Evolutionary conservation across 2,888 invertebrate genomes (phyloP).

Genomic region (Parnassius glacialis): DNA sequence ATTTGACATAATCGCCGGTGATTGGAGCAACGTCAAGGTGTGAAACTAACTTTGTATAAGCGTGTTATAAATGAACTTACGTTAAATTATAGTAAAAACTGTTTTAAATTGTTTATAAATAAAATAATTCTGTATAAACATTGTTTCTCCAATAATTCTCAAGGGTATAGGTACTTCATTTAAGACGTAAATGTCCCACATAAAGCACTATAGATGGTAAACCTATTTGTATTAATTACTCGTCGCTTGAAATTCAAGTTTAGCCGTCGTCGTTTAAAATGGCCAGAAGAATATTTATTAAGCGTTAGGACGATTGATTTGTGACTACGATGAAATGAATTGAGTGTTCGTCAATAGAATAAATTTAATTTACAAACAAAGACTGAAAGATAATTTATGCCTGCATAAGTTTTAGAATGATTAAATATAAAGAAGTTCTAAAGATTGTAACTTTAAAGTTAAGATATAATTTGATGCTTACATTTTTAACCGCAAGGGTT

Average conservation of each 20-base stretch:
- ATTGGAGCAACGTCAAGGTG: too few species aligned
- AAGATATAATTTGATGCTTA: too few species aligned
- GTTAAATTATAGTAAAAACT: background rate
- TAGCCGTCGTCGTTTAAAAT: slow-evolving; percentile 22
- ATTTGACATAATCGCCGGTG: too few species aligned
- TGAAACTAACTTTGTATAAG: too few species aligned
- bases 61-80: background rate
- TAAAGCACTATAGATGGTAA: slow-evolving; percentile 1
- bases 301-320: slow-evolving; percentile 22
- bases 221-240: slow-evolving; percentile 27
- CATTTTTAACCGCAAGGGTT: too few species aligned
- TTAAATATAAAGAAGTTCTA: too few species aligned
- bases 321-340: slow-evolving; percentile 22
- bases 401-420: too few species aligned
- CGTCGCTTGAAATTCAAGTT: slow-evolving; percentile 26
- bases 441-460: too few species aligned
- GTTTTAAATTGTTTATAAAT: background rate
- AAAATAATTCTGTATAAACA: too few species aligned
- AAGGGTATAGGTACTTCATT: too few species aligned
- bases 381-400: background rate
- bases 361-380: slow-evolving; percentile 2
- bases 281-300: slow-evolving; percentile 21
- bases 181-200: slow-evolving; percentile 1
- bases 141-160: too few species aligned
- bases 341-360: slow-evolving; percentile 15